Evolutionary conservation across 2,888 invertebrate species (phyloP), one percentile per base, ranked within the genome.

Genomic region (Hirtodrosophila cameraria): DNA sequence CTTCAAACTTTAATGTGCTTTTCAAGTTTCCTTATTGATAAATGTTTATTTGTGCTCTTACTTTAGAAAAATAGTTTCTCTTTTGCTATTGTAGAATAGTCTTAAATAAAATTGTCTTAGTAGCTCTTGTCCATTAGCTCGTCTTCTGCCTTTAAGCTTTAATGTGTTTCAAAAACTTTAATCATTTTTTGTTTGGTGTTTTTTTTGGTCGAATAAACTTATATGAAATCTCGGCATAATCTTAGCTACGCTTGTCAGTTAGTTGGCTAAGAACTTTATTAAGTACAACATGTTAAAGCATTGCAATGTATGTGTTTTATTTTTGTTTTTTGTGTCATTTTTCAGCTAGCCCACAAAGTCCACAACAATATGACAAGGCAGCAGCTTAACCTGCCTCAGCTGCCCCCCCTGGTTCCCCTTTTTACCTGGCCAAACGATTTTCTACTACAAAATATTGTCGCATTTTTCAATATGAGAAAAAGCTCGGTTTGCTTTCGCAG

Each of bases 391-490:
- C 35, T 55, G 57, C 46, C 72, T 58, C 48, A 36, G 12, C 27
- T 35, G 36, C 43, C 52, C 60, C 50, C 36, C 50, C n/a, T n/a
- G n/a, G n/a, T n/a, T n/a, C n/a, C n/a, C n/a, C n/a, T n/a, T n/a
- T n/a, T n/a, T n/a, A 30, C 43, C 66, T 50, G 59, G 59, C 55
- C 48, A 48, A n/a, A 64, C 54, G 50, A 33, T 69, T 70, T 71
- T 55, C 53, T 45, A 16, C 35, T 49, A 57, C 55, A 79, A 75
- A 80, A 80, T 85, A 85, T 68, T 85, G 85, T 85, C 83, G 57
- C 79, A 75, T 85, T 80, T 85, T 80, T 82, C 80, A 80, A 82
- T 75, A 71, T 73, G 61, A 12, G 42, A 7, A 36, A 23, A 42
- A 33, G 52, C 49, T 42, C 30, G 20, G 12, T 31, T 12, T 33